phyloP scores from a whole-genome alignment of 2,888 invertebrate species.

The Sceliomorpha sp. region DNA sequence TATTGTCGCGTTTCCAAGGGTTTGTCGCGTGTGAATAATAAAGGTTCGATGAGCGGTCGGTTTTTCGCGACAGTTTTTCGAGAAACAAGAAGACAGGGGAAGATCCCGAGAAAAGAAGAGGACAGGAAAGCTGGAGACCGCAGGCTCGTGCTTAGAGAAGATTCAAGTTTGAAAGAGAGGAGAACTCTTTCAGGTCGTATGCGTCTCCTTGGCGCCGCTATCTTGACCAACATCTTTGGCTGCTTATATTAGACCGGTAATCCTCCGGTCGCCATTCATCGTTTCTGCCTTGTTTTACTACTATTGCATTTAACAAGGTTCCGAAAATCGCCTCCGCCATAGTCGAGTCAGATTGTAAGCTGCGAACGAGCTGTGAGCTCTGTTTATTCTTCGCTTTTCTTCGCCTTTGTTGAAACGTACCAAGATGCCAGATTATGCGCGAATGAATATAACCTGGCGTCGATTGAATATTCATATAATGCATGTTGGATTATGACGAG shows the following conservation, averaged over 20 bases:
- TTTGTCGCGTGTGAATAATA: too few relatives aligned
- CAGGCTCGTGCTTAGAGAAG: slow-evolving; percentile 58
- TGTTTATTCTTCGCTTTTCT: slow-evolving; percentile 8
- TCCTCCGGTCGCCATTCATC: slow-evolving; percentile 59
- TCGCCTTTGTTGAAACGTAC: slow-evolving; percentile 5
- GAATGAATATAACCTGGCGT: not conserved
- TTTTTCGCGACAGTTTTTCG: too few relatives aligned
- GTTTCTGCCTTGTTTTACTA: slow-evolving; percentile 76
- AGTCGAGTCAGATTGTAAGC: slow-evolving; percentile 19
- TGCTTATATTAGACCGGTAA: slow-evolving; percentile 37
- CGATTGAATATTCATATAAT: too few relatives aligned
- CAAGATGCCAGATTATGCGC: not conserved
- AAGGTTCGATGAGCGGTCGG: too few relatives aligned
- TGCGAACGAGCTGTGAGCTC: slow-evolving; percentile 8
- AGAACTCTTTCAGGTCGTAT: slow-evolving; percentile 63
- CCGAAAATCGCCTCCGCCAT: slow-evolving; percentile 43
- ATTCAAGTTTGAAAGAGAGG: slow-evolving; percentile 59
- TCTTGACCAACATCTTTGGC: slow-evolving; percentile 64
- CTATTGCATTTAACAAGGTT: slow-evolving; percentile 76
- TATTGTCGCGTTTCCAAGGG: too few relatives aligned
- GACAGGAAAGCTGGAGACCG: slow-evolving; percentile 23
- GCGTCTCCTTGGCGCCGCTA: slow-evolving; percentile 69
- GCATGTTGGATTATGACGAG: too few relatives aligned
- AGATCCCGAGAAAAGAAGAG: not conserved
- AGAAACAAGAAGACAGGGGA: not conserved